Evolutionary conservation across 2,113 vertebrate genomes (phyloP).

Genomic region (Bubo bubo): DNA sequence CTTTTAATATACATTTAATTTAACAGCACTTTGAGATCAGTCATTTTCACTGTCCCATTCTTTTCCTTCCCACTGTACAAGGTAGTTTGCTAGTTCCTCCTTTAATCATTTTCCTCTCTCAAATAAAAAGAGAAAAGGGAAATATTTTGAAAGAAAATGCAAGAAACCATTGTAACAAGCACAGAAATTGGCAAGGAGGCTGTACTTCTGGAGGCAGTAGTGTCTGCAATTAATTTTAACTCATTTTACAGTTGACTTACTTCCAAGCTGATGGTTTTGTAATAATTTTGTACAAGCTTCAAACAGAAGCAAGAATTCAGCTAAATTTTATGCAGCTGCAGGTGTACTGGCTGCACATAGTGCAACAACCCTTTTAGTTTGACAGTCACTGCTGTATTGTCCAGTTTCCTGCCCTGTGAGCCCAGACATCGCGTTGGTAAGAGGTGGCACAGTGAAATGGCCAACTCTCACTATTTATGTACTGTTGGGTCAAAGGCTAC

Average conservation of each 20-base stretch:
- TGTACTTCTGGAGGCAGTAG: neutral
- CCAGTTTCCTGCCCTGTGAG: neutral
- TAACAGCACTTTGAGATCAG: neutral
- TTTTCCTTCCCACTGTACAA: neutral
- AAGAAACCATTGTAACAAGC: neutral
- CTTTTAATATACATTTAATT: neutral
- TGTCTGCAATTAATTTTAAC: neutral
- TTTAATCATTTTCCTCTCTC: neutral
- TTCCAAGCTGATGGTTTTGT: neutral
- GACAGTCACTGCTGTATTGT: neutral
- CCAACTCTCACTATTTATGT: accelerated
- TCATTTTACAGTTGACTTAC: neutral
- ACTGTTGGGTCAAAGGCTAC: neutral
- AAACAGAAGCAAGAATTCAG: neutral
- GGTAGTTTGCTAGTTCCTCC: neutral
- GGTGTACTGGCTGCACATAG: neutral
- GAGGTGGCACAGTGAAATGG: neutral
- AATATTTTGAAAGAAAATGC: neutral
- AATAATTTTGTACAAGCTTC: neutral
- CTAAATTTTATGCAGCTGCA: neutral
- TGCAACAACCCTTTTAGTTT: neutral
- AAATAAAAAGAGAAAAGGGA: neutral
- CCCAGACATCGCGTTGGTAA: neutral
- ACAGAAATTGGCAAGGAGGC: neutral
- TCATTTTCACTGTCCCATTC: neutral